Conservation (phyloP, 2,888 invertebrate species). For the Sialis fuliginosa region DNA sequence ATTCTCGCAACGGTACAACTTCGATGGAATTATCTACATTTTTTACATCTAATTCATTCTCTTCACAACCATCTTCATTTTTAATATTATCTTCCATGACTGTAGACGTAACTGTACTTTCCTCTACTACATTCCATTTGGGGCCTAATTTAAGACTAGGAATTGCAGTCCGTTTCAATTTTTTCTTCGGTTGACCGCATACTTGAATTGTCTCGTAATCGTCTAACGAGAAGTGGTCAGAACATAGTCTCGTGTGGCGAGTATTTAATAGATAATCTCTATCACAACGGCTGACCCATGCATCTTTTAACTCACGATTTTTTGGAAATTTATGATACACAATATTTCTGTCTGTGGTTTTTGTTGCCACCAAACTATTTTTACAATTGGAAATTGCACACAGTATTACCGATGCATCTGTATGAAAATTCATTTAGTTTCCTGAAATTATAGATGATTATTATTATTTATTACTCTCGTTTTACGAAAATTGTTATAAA, state of each 20-base stretch:
- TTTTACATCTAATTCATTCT: not conserved
- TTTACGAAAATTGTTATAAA: too few relatives aligned
- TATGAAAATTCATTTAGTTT: too few relatives aligned
- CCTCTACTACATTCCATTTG: not conserved
- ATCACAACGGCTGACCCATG: not conserved
- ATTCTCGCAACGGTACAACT: slow-evolving; percentile 1
- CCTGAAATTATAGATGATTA: too few relatives aligned
- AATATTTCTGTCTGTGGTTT: not conserved
- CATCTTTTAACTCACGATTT: not conserved
- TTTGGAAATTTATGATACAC: slow-evolving; percentile 1
- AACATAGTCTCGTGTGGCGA: not conserved
- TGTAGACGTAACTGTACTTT: not conserved
- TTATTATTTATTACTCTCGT: too few relatives aligned
- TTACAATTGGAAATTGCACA: not conserved
- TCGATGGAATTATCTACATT: not conserved
- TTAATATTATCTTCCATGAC: not conserved
- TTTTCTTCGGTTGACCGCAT: not conserved
- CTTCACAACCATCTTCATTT: not conserved
- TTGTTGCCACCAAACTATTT: not conserved
- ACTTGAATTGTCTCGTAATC: not conserved
- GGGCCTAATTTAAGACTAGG: not conserved
- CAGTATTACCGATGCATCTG: not conserved
- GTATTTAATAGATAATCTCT: slow-evolving; percentile 1
- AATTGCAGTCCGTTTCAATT: not conserved
- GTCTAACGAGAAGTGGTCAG: not conserved